Evolutionary conservation across 1,140 invertebrate genomes (phyloP).

Genomic region (Monochamus saltuarius): DNA sequence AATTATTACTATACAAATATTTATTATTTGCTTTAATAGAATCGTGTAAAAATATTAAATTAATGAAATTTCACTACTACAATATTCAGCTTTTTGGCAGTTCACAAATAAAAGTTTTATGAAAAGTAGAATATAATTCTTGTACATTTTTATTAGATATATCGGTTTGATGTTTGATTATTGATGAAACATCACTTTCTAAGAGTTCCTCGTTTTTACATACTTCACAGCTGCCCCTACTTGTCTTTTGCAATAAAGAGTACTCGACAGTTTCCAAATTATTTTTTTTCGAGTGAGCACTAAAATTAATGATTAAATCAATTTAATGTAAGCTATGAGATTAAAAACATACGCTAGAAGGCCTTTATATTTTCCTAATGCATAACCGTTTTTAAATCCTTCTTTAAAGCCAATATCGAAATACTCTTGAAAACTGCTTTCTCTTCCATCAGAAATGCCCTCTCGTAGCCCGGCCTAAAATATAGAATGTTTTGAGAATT

Average conservation of each 20-base stretch:
- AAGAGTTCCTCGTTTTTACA: slow-evolving; percentile 25
- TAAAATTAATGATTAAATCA: slow-evolving; percentile 13
- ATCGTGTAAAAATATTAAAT: no score
- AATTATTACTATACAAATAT: no score
- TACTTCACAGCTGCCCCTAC: slow-evolving; percentile 26
- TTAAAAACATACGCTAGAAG: slow-evolving; percentile 31
- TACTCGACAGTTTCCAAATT: not conserved
- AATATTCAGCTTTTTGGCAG: no score
- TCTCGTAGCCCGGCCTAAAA: slow-evolving; percentile 58
- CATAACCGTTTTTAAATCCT: slow-evolving; percentile 22
- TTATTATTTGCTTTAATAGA: no score
- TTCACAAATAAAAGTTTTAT: no score
- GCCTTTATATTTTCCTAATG: slow-evolving; percentile 52
- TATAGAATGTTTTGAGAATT: not conserved
- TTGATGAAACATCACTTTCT: slow-evolving; percentile 3
- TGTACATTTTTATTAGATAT: no score
- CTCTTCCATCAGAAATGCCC: slow-evolving; percentile 57
- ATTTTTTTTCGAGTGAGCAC: slow-evolving; percentile 2
- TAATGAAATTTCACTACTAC: no score
- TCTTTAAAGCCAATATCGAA: slow-evolving; percentile 58
- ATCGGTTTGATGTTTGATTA: slow-evolving; percentile 33
- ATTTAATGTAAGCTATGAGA: not conserved
- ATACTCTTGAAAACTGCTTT: slow-evolving; percentile 56
- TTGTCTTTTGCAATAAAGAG: slow-evolving; percentile 16
- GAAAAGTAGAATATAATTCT: no score